Conservation (phyloP, 2,113 vertebrate genomes). For the Sylvia atricapilla region DNA sequence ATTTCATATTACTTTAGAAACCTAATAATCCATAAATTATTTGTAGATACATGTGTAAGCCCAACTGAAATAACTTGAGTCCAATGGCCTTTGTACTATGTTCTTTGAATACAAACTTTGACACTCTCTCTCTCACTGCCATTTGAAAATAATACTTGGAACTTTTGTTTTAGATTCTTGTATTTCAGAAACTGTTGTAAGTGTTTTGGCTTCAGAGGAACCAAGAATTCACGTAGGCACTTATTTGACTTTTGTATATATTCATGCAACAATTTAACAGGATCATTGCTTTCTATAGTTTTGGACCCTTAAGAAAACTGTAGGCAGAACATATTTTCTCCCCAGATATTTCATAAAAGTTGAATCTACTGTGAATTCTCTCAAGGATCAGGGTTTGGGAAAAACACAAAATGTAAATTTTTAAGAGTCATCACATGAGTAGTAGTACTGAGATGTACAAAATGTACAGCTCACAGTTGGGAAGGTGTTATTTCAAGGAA, state of each 20-base stretch:
- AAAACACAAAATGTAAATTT: background rate
- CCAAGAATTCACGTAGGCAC: background rate
- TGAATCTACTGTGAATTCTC: background rate
- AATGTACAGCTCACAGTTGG: background rate
- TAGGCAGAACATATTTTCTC: background rate
- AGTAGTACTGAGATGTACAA: background rate
- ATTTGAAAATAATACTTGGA: background rate
- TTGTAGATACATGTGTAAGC: background rate
- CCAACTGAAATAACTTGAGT: background rate
- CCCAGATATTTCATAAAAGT: background rate
- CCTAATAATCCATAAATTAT: background rate
- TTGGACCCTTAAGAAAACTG: background rate
- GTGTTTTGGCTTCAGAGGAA: background rate
- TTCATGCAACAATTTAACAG: background rate
- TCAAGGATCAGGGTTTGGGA: background rate
- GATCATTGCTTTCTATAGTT: background rate
- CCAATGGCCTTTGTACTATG: background rate
- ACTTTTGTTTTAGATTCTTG: background rate
- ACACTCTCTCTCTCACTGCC: background rate
- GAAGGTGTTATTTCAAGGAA: background rate
- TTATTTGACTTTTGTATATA: background rate
- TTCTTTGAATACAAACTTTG: background rate
- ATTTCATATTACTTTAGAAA: background rate
- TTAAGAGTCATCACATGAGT: background rate
- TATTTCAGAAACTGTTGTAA: background rate